phyloP scores from a whole-genome alignment of 1,140 invertebrate genomes.

The Drosophila asahinai region DNA sequence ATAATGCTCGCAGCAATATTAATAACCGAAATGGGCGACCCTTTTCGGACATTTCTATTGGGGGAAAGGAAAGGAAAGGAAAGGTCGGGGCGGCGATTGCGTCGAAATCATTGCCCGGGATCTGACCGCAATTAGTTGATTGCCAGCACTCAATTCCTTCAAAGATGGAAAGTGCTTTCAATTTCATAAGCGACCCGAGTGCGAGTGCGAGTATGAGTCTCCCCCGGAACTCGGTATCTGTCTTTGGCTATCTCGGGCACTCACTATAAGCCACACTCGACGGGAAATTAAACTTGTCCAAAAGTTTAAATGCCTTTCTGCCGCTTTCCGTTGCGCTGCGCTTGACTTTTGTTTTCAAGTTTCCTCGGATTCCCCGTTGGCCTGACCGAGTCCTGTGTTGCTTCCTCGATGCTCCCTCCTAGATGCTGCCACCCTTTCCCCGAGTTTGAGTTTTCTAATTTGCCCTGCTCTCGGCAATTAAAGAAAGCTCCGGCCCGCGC shows the following conservation, averaged over 20 bases:
- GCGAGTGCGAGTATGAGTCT: background rate
- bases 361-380: slow-evolving; percentile 39
- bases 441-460: slow-evolving; percentile 66
- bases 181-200: slow-evolving; percentile 63
- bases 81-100: background rate
- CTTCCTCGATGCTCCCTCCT: background rate
- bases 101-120: slow-evolving; percentile 25
- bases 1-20: slow-evolving; percentile 64
- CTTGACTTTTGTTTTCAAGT: slow-evolving; percentile 75
- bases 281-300: slow-evolving; percentile 82
- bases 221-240: slow-evolving; percentile 23
- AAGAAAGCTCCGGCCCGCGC: slow-evolving; percentile 46
- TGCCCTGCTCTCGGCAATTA: slow-evolving; percentile 62
- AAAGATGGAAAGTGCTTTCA: slow-evolving; percentile 77
- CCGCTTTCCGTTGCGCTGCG: slow-evolving; percentile 68
- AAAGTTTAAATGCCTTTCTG: slow-evolving; percentile 81
- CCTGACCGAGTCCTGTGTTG: slow-evolving; percentile 11
- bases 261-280: slow-evolving; percentile 54
- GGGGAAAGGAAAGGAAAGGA: background rate
- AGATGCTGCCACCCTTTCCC: background rate
- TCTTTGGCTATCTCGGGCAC: slow-evolving; percentile 29
- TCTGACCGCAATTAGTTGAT: slow-evolving; percentile 74
- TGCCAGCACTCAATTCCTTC: slow-evolving; percentile 67
- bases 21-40: slow-evolving; percentile 41
- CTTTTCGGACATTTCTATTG: slow-evolving; percentile 19